Evolutionary conservation across 2,888 invertebrate species (phyloP), one percentile per base, ranked within the genome.

Genomic region (Spodoptera littoralis): DNA sequence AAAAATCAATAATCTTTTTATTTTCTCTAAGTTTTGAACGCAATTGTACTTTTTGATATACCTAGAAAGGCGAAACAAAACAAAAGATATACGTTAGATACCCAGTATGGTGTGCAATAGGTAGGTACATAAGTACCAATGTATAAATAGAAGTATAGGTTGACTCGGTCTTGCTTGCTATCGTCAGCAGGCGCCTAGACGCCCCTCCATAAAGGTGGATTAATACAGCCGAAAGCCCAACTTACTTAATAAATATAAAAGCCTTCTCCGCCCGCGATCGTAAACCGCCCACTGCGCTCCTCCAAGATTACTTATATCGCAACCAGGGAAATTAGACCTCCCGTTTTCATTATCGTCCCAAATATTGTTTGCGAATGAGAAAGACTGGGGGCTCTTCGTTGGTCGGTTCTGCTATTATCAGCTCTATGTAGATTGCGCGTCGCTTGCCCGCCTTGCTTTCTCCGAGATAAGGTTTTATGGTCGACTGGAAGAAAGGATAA

Each of bases 181-280:
- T 74, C 80, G 79, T 70, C 81, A 83, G 81, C 87, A 88, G 89
- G 87, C 90, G 90, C 89, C 90, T 88, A 87, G 88, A 82, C 85
- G 83, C 90, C 92, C 91, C 90, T 88, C 88, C 85, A 92, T 93
- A 93, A 94, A 94, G 94, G 93, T 94, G 93, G 94, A 93, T 94
- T 94, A 94, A 94, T 94, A 90, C 89, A 87, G 86, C 93, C 94
- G 84, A 94, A 93, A 94, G 93, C 93, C 93, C 91, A 95, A 95
- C 94, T 95, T 95, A 95, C 94, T 95, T 95, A 95, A 95, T 95
- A 95, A 95, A 95, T 95, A 95, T 95, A 95, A 95, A 94, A 95
- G 94, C 93, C 91, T 94, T 93, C 93, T 88, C 91, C 92, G 84
- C 92, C 91, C 91, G 88, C 79, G 88, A 73, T 91, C 93, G 90